Percentiles rank a stretch among this genome's conserved stretches.
Conservation (phyloP, 1,140 invertebrate genomes). For the Eupristina koningsbergeri region DNA sequence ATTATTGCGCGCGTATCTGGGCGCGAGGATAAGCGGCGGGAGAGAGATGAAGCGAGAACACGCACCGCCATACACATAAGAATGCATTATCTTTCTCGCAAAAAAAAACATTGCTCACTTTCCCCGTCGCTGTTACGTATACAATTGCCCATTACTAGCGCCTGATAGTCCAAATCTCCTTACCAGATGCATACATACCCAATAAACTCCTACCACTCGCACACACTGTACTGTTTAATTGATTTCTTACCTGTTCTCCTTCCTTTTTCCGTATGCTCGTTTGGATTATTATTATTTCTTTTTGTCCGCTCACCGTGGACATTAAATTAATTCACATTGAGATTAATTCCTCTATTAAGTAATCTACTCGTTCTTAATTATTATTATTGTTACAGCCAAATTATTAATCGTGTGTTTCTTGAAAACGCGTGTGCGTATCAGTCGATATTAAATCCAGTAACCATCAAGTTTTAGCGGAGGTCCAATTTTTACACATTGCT, state of each 20-base stretch:
- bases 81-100: background rate
- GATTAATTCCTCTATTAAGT: too few relatives aligned
- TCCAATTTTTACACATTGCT: too few relatives aligned
- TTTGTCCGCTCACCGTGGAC: too few relatives aligned
- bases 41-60: background rate
- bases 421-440: background rate
- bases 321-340: too few relatives aligned
- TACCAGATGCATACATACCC: background rate
- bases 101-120: constrained; percentile 12
- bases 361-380: too few relatives aligned
- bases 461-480: too few relatives aligned
- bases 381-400: too few relatives aligned
- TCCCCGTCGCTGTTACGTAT: background rate
- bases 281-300: too few relatives aligned
- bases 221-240: background rate
- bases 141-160: background rate
- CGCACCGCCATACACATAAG: background rate
- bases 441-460: background rate
- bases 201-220: background rate
- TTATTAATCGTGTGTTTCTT: background rate
- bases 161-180: background rate
- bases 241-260: background rate
- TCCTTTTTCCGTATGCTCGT: too few relatives aligned
- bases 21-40: background rate
- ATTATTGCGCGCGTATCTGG: background rate